Base-by-base conservation (phyloP, 1,140 invertebrate genomes). In the Linepithema humile region DNA sequence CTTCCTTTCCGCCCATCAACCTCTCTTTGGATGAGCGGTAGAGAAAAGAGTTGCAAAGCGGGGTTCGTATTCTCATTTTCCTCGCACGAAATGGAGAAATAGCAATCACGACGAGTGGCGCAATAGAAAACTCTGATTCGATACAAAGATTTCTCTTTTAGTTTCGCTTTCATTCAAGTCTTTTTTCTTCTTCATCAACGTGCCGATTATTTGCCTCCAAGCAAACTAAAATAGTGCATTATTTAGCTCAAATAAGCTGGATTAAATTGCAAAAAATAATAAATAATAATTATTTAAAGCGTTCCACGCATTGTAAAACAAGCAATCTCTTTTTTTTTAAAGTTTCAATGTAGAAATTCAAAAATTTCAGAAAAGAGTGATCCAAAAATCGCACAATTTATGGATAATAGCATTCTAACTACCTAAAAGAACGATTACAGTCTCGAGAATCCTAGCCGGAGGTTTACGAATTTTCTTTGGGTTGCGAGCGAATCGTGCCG, bases 91-190 rank as follows among this genome's bases (percentile, higher is more conserved):
- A 82, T 70, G 69, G 87, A 84, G 87, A 80, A 88, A 88, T 82
- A 77, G 85, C 75, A 88, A 88, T 88, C 87, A 85, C 85, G 43
- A 65, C 82, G 75, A 88, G 85, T 88, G 75, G 65, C n/a, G 53
- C 78, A 26, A 73, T 53, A 64, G 84, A 67, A n/a, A 60, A 82
- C 26, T 15, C 55, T 20, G 53, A 74, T 74, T 74, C 35, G 53
- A 73, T 35, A 73, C 9, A 15, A 10, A 48, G 53, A 77, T 20
- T 48, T 23, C 2, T n/a, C 50, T 45, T 17, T 40, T 45, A 65
- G 43, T 48, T 67, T 77, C 29, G 12, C 38, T 67, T 50, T 38
- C 10, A 23, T 69, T 55, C 15, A 40, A 1, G 59, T 20, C 38
- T n/a, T 65, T 20, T 29, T 15, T 12, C 2, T 17, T 45, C 32